Evolutionary conservation across 2,797 vertebrate species (phyloP).

Genomic region (Benthosema pterotum): DNA sequence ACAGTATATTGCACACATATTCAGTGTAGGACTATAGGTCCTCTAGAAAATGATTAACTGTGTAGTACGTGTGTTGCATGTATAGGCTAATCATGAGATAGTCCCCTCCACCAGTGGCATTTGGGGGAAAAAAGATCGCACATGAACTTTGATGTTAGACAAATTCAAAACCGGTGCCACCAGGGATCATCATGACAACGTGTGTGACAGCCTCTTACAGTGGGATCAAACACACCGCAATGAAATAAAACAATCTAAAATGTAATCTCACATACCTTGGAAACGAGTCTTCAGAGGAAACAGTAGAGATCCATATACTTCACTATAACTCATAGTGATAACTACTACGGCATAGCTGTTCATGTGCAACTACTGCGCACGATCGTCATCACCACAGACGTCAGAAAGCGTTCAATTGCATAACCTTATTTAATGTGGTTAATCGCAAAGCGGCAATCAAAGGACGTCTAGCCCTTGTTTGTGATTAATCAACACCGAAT

Average conservation of each 20-base stretch:
- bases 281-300: conserved; percentile 41
- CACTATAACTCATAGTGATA: conserved; percentile 56
- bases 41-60: conserved; percentile 31
- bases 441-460: conserved; percentile 25
- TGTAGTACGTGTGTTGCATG: conserved; percentile 1
- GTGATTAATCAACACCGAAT: conserved; percentile 14
- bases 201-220: conserved; percentile 5
- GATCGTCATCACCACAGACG: conserved; percentile 12
- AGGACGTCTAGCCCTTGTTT: conserved; percentile 20
- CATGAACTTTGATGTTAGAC: conserved; percentile 55
- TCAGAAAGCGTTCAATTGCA: conserved; percentile 59
- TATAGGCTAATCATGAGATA: conserved; percentile 11
- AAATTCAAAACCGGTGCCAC: conserved; percentile 10
- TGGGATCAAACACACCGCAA: conserved; percentile 1
- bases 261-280: conserved; percentile 72
- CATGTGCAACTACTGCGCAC: conserved; percentile 34
- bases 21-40: background rate
- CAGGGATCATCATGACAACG: conserved; percentile 11
- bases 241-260: conserved; percentile 28
- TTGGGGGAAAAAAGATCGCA: conserved; percentile 9
- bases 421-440: conserved; percentile 61
- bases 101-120: conserved; percentile 10
- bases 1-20: conserved; percentile 9
- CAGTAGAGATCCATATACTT: conserved; percentile 35
- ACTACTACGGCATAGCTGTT: conserved; percentile 37